Evolutionary conservation across 2,797 vertebrate genomes (phyloP), one percentile per base, ranked within the genome.

Genomic region (Epinephelus awoara): DNA sequence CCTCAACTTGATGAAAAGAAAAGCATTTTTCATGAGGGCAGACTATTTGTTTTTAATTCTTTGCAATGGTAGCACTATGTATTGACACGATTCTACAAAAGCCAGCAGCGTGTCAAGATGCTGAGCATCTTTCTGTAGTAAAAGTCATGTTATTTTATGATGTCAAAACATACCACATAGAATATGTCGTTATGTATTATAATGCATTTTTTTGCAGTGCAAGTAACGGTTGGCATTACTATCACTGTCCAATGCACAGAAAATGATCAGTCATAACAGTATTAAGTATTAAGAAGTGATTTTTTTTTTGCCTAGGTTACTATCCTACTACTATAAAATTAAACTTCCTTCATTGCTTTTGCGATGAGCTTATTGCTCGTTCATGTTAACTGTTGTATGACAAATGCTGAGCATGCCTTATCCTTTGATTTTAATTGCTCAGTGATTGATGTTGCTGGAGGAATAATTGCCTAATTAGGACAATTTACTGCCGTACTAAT

Each of bases 401-500:
- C 44, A 72, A 82, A 85, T 59, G 75, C 63, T 72, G 10, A 5
- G 50, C 72, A 14, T 55, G 61, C n/a, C 34, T 79, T 77, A 72
- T 80, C 17, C 6, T 75, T 49, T 73, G 51, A 67, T 75, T 77
- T 82, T 79, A 85, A 85, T 83, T 73, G 49, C 68, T 67, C 34
- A 9, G 40, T 78, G 84, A 90, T 82, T 77, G 56, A 90, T 88
- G 70, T 49, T 63, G 21, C 72, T 51, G 0, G 44, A 77, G 57
- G 34, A 68, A 76, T 67, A 64, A 50, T 56, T 67, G 70, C 57
- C 49, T 88, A 79, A 84, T 83, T 77, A 71, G 63, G 62, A 86
- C 63, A 56, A 78, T 87, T 80, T 67, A 79, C 79, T 50, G 66
- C 71, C 56, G 66, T 25, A 27, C 50, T 84, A 84, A 86, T 79